Percentiles rank a stretch among this genome's conserved stretches.
phyloP scores from a whole-genome alignment of 2,113 vertebrate genomes.

The Petromus typicus region DNA sequence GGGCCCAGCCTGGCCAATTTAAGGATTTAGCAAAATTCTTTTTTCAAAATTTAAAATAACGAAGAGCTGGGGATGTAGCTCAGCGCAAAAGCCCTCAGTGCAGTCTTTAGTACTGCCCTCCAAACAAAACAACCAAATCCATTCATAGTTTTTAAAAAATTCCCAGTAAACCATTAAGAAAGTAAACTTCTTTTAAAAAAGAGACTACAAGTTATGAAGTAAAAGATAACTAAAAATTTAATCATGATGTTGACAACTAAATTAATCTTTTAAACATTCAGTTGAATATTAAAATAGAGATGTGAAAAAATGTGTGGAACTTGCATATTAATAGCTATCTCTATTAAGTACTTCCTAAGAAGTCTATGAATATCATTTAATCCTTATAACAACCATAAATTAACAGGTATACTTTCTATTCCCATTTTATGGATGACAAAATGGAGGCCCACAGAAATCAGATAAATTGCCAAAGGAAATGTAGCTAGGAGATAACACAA shows the following conservation, averaged over 20 bases:
- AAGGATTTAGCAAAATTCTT: not conserved
- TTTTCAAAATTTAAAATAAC: not conserved
- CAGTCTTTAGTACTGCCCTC: not conserved
- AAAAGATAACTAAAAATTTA: not conserved
- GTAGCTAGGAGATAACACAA: not conserved
- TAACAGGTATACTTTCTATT: not conserved
- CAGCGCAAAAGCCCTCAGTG: not conserved
- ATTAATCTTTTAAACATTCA: not conserved
- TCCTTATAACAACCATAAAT: not conserved
- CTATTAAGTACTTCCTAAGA: not conserved
- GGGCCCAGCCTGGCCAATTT: not conserved
- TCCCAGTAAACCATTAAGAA: not conserved
- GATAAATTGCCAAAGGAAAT: not conserved
- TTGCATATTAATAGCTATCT: not conserved
- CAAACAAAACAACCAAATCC: not conserved
- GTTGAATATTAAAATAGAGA: not conserved
- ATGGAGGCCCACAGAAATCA: not conserved
- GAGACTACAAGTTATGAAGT: not conserved
- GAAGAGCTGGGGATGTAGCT: not conserved
- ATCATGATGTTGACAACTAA: not conserved
- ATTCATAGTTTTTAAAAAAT: not conserved
- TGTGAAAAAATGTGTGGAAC: not conserved
- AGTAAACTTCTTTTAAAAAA: not conserved
- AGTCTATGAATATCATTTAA: not conserved
- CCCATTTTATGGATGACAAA: not conserved